Base-by-base conservation (phyloP, 2,797 vertebrate genomes). In the Poeciliopsis presidionis region DNA sequence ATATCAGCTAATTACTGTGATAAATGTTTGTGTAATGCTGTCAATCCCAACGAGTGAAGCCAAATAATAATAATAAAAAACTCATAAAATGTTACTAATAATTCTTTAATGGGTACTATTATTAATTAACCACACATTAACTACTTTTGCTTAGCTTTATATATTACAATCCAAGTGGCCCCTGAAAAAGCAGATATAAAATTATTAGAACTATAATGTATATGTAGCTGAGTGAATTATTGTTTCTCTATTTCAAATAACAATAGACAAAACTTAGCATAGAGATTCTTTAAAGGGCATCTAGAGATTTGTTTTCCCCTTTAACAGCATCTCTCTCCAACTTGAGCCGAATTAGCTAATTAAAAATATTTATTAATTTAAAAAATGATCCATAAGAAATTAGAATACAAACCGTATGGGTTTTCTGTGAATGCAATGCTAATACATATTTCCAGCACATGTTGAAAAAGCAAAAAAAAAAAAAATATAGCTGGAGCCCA, bases 401-500 rank as follows among this genome's bases (percentile, higher is more conserved):
- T 41, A 39, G 2, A 41, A 41, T 67, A 25, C 39, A 45, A 70
- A 70, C 67, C 6, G 14, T 71, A 46, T 70, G 43, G 6, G 4
- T 45, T 43, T 45, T 22, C 22, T 70, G 41, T 14, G 25, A 74
- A 67, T 41, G 53, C 20, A 39, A 70, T 30, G 7, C 43, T 33
- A 45, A 25, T 25, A 67, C 41, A 61, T 49, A 78, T 63, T 59
- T 30, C 73, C 25, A 25, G 11, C 65, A 6, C 16, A 76, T 57
- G 72, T 28, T 39, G 41, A 76, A 79, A 49, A 75, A 22, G n/a
- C 20, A 51, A 65, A 39, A 71, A 75, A 45, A 46, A 9, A 13
- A 2, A 28, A 18, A 6, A n/a, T 25, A 81, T 74, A 81, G 39
- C 81, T 70, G 13, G 76, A 57, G 73, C 39, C 51, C 65, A 75